phyloP scores from a whole-genome alignment of 2,888 invertebrate species.

The Heteropelma amictum region DNA sequence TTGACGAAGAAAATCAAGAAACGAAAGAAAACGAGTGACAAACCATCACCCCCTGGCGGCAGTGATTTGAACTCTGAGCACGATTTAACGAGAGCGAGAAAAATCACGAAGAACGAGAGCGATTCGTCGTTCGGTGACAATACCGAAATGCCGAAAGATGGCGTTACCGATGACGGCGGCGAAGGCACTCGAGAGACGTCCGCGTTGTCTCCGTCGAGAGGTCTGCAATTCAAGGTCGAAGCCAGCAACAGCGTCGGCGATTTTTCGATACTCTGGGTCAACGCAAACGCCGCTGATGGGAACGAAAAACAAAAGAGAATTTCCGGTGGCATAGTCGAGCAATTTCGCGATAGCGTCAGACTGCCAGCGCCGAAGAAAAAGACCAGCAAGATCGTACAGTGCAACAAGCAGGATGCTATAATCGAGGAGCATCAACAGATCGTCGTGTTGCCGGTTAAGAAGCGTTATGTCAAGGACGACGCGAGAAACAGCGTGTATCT shows the following conservation, averaged over 20 bases:
- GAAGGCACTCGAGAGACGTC: conserved; percentile 1
- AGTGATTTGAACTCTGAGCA: conserved; percentile 32
- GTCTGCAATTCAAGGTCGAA: conserved; percentile 68
- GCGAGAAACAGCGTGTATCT: conserved; percentile 72
- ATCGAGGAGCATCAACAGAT: conserved; percentile 63
- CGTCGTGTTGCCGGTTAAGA: conserved; percentile 70
- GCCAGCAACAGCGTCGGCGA: conserved; percentile 74
- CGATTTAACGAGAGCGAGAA: conserved; percentile 5
- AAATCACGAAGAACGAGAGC: conserved; percentile 14
- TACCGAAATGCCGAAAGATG: conserved; percentile 7
- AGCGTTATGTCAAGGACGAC: conserved; percentile 70
- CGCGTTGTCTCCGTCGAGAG: conserved; percentile 2
- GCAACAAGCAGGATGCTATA: not conserved
- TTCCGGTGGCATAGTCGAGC: conserved; percentile 58
- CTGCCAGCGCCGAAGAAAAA: conserved; percentile 67
- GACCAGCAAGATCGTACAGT: not conserved
- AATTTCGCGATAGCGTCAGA: conserved; percentile 70
- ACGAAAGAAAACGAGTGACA: conserved; percentile 63
- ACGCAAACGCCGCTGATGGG: conserved; percentile 44
- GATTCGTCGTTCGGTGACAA: conserved; percentile 10
- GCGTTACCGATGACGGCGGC: not conserved
- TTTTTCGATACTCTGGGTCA: conserved; percentile 69
- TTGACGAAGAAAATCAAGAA: conserved; percentile 63
- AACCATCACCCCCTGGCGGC: conserved; percentile 52
- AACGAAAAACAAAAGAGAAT: conserved; percentile 30